Evolutionary conservation across 2,888 invertebrate species (phyloP).

Genomic region (Perithous albicinctus): DNA sequence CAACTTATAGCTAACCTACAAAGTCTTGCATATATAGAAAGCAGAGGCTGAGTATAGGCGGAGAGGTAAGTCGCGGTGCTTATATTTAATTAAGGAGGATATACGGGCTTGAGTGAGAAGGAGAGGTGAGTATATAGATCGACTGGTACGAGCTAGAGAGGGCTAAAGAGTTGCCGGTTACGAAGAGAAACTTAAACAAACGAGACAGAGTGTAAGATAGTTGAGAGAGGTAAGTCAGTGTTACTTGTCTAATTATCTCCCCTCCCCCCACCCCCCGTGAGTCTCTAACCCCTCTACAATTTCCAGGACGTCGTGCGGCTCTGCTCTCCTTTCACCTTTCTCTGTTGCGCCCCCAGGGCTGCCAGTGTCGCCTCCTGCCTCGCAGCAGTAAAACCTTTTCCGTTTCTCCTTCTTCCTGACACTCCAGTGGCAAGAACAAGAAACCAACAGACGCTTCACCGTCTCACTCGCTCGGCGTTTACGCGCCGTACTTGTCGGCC

Average conservation of each 20-base stretch:
- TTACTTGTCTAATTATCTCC: conserved; percentile 82
- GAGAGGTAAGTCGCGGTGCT: conserved; percentile 79
- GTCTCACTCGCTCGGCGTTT: conserved; percentile 20
- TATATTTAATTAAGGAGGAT: conserved; percentile 82
- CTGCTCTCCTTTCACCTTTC: conserved; percentile 52
- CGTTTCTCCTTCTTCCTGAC: conserved; percentile 24
- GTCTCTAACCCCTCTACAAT: conserved; percentile 63
- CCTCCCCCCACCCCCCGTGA: too few species aligned
- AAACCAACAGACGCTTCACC: conserved; percentile 1
- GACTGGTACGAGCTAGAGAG: conserved; percentile 54
- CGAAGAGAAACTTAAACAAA: conserved; percentile 47
- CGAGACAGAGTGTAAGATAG: conserved; percentile 56
- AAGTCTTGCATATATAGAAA: conserved; percentile 22
- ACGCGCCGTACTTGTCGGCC: conserved; percentile 13
- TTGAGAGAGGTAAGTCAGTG: conserved; percentile 72
- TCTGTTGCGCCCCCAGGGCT: conserved; percentile 41
- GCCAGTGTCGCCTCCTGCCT: conserved; percentile 7
- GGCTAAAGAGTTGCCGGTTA: conserved; percentile 55
- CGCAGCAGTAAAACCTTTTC: conserved; percentile 28
- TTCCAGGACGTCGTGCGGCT: conserved; percentile 69
- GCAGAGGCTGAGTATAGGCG: conserved; percentile 72
- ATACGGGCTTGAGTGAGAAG: conserved; percentile 74
- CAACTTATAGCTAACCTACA: conserved; percentile 4
- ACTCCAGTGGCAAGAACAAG: conserved; percentile 29
- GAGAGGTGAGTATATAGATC: conserved; percentile 20